phyloP scores from a whole-genome alignment of 1,140 invertebrate genomes.

The Teleogryllus occipitalis region DNA sequence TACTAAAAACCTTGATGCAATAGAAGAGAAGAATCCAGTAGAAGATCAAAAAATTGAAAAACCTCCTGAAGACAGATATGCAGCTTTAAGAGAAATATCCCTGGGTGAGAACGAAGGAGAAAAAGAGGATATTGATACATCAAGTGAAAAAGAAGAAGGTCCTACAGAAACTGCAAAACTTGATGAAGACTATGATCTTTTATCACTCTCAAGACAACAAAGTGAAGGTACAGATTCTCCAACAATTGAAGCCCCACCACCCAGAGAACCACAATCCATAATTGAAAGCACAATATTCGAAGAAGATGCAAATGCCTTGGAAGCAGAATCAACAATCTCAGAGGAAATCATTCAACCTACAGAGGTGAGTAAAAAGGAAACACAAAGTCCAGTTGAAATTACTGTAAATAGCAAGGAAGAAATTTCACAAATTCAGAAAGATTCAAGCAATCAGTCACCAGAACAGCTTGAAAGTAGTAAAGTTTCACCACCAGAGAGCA shows the following conservation, averaged over 20 bases:
- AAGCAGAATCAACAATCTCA: conserved; percentile 3
- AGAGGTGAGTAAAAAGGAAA: not conserved
- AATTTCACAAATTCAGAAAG: not conserved
- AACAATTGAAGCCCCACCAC: conserved; percentile 24
- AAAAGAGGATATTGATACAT: conserved; percentile 29
- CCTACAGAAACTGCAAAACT: conserved; percentile 13
- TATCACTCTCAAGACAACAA: conserved; percentile 27
- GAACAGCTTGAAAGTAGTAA: not conserved
- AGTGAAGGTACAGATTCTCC: conserved; percentile 31
- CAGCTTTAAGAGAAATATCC: conserved; percentile 59
- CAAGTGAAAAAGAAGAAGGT: conserved; percentile 23
- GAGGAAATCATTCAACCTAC: not conserved
- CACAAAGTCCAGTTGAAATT: not conserved
- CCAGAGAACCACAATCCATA: conserved; percentile 30
- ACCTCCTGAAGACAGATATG: conserved; percentile 51
- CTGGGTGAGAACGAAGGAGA: conserved; percentile 45
- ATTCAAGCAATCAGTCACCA: not conserved
- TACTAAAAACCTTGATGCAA: not conserved
- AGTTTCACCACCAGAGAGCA: not conserved
- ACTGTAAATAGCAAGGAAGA: not conserved
- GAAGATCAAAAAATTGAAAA: not conserved
- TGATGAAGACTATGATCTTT: conserved; percentile 29
- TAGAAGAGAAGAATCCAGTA: not conserved
- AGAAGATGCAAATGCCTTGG: conserved; percentile 27
- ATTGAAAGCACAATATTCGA: conserved; percentile 31